Conservation (phyloP, 2,113 vertebrate species). For the Microtus oregoni region DNA sequence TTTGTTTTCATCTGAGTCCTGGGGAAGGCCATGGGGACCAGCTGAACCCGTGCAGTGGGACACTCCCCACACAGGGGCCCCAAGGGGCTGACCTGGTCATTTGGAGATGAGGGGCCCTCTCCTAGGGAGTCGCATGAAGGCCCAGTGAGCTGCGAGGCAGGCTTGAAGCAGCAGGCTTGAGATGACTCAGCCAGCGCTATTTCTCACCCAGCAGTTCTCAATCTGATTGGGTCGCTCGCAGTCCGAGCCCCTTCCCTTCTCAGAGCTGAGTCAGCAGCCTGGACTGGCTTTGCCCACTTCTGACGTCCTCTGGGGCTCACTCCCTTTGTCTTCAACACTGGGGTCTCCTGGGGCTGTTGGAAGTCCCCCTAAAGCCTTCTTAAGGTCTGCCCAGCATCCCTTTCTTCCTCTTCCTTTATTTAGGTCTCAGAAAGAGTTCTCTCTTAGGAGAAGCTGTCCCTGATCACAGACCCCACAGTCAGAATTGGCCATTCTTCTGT, state of each 20-base stretch:
- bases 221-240: slow-evolving; percentile 72
- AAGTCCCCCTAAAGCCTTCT: slow-evolving; percentile 45
- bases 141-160: background rate
- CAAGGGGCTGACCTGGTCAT: slow-evolving; percentile 78
- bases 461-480: background rate
- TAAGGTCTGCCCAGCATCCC: slow-evolving; percentile 40
- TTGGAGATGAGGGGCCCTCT: slow-evolving; percentile 72
- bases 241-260: slow-evolving; percentile 30
- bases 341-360: slow-evolving; percentile 14
- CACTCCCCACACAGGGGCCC: background rate
- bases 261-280: slow-evolving; percentile 72
- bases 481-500: background rate
- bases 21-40: background rate
- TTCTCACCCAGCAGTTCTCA: slow-evolving; percentile 69
- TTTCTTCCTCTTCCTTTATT: background rate
- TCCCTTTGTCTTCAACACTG: background rate
- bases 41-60: background rate
- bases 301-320: background rate
- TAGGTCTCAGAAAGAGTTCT: background rate
- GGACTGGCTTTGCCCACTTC: background rate
- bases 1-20: background rate
- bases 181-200: slow-evolving; percentile 75
- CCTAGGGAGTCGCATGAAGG: background rate
- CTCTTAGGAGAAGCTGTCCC: slow-evolving; percentile 48
- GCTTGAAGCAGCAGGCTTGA: slow-evolving; percentile 29